These are phyloP conservation scores for Pantelozetes paolii DNA, from an alignment of 2,888 invertebrate genomes.

Conservation along the genomic window DNA sequence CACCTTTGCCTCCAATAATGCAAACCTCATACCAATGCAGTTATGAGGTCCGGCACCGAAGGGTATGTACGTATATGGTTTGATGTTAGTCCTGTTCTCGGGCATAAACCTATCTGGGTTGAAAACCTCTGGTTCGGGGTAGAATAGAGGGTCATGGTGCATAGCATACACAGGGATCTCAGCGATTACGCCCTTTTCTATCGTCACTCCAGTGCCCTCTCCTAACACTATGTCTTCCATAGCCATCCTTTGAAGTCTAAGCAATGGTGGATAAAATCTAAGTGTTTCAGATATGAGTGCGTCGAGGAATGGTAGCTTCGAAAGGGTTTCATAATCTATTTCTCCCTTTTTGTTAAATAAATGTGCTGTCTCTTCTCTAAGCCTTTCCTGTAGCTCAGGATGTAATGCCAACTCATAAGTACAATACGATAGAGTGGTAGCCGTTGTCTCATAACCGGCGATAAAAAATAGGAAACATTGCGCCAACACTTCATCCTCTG, in stretches of 20 bases:
- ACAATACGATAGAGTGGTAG: slow-evolving; percentile 37
- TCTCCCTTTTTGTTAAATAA: not conserved
- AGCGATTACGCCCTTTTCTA: slow-evolving; percentile 16
- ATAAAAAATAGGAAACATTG: slow-evolving; percentile 22
- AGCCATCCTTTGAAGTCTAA: slow-evolving; percentile 11
- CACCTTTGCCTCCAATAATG: slow-evolving; percentile 19
- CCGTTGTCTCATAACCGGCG: slow-evolving; percentile 38
- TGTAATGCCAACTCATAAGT: slow-evolving; percentile 27
- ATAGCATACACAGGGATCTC: slow-evolving; percentile 25
- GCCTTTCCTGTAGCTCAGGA: slow-evolving; percentile 31
- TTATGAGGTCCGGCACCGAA: slow-evolving; percentile 47
- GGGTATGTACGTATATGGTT: slow-evolving; percentile 41
- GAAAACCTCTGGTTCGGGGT: slow-evolving; percentile 19
- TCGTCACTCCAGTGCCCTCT: not conserved
- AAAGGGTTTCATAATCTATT: not conserved
- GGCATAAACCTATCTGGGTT: slow-evolving; percentile 37
- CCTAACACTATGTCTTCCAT: slow-evolving; percentile 6
- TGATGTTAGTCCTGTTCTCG: not conserved
- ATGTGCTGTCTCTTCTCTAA: not conserved
- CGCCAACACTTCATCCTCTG: slow-evolving; percentile 23
- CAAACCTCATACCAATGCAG: slow-evolving; percentile 44
- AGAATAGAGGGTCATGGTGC: slow-evolving; percentile 35
- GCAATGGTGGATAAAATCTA: slow-evolving; percentile 31
- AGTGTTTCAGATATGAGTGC: slow-evolving; percentile 37
- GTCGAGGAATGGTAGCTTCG: slow-evolving; percentile 21